Percentiles rank a stretch among this genome's conserved stretches.
These are phyloP conservation scores for Eudemis profundana DNA, from an alignment of 2,888 invertebrate genomes.

Conservation along the genomic window DNA sequence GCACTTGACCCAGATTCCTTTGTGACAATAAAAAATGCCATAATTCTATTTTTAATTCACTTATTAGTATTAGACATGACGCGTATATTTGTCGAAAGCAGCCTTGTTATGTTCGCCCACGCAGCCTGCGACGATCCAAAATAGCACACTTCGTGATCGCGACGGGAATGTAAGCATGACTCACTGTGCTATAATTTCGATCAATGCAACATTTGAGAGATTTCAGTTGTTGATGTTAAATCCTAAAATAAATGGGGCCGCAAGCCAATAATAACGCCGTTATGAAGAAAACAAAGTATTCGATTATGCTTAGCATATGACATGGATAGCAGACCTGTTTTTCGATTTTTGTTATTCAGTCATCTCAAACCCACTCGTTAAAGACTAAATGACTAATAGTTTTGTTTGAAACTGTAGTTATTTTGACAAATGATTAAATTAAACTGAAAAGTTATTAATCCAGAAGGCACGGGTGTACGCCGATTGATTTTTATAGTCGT, in stretches of 20 bases:
- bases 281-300: constrained; percentile 25
- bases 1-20: constrained; percentile 59
- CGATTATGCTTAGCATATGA: constrained; percentile 18
- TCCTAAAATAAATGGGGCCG: constrained; percentile 60
- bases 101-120: constrained; percentile 80
- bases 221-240: constrained; percentile 55
- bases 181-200: constrained; percentile 74
- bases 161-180: constrained; percentile 68
- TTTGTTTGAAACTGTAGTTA: not conserved
- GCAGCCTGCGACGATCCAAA: constrained; percentile 63
- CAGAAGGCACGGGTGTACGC: too few species aligned
- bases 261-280: constrained; percentile 19
- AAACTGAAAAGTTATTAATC: too few species aligned
- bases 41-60: constrained; percentile 38
- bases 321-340: not conserved
- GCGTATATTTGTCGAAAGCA: constrained; percentile 72
- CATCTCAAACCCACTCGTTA: not conserved
- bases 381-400: not conserved
- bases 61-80: constrained; percentile 59
- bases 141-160: constrained; percentile 61
- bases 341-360: not conserved
- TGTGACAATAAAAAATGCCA: constrained; percentile 49
- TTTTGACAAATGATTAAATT: too few species aligned
- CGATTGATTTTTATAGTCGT: too few species aligned
- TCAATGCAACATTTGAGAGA: constrained; percentile 70